These are phyloP conservation scores for Ametastegia equiseti DNA, from an alignment of 2,888 invertebrate species.

Conservation along the genomic window DNA sequence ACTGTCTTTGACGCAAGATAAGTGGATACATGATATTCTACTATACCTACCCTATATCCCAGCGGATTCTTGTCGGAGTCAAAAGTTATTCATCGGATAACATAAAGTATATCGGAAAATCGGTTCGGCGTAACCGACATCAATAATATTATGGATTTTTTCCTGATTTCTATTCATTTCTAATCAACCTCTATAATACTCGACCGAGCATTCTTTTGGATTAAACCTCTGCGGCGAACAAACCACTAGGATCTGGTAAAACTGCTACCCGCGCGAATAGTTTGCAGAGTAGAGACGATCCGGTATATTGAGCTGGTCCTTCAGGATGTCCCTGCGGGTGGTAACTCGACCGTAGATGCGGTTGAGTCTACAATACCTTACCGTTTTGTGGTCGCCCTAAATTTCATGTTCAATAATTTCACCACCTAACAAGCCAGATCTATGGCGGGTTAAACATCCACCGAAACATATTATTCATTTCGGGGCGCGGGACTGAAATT, in stretches of 20 bases:
- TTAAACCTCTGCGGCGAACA: no score
- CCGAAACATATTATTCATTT: not conserved
- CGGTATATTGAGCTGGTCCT: constrained; percentile 29
- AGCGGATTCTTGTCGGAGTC: no score
- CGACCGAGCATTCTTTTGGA: not conserved
- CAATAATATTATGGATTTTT: not conserved
- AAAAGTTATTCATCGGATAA: no score
- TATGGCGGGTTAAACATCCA: not conserved
- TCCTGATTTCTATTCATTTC: not conserved
- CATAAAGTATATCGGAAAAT: no score
- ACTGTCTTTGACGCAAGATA: not conserved
- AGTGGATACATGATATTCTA: not conserved
- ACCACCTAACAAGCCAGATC: not conserved
- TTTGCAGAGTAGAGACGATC: not conserved
- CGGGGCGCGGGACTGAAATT: no score
- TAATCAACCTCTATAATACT: not conserved
- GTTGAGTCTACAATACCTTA: constrained; percentile 29
- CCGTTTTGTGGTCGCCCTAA: constrained; percentile 9
- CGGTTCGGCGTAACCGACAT: not conserved
- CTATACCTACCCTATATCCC: no score
- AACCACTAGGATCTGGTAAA: not conserved
- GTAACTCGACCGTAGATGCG: not conserved
- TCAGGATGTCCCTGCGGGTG: not conserved
- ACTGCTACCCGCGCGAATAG: not conserved
- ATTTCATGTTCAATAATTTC: constrained; percentile 31